A percentile compares a stretch with the other conserved stretches of the same genome.
Evolutionary conservation across 2,888 invertebrate genomes (phyloP).

Genomic region (Spilarctia lutea): DNA sequence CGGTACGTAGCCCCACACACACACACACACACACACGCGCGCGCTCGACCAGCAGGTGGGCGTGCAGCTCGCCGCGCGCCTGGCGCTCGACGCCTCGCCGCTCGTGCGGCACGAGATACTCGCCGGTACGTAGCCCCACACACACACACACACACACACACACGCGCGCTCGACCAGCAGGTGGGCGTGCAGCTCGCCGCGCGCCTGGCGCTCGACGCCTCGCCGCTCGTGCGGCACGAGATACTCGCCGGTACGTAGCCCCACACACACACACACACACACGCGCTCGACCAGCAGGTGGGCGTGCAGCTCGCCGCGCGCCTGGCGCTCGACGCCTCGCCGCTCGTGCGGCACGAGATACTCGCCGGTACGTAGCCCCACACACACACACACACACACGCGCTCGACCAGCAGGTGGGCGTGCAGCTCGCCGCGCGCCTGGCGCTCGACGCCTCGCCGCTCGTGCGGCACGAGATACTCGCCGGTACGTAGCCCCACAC

Average conservation of each 20-base stretch:
- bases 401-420: constrained; percentile 97
- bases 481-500: constrained; percentile 85
- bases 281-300: constrained; percentile 96
- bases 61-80: constrained; percentile 93
- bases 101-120: constrained; percentile 95
- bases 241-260: constrained; percentile 90
- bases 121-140: constrained; percentile 85
- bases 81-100: constrained; percentile 93
- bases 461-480: constrained; percentile 95
- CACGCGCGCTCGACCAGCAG: constrained; percentile 96
- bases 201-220: constrained; percentile 92
- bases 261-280: too few relatives aligned
- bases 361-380: constrained; percentile 88
- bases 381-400: constrained; percentile 71
- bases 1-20: constrained; percentile 75
- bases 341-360: constrained; percentile 95
- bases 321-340: constrained; percentile 93
- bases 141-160: too few relatives aligned
- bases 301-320: constrained; percentile 94
- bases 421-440: constrained; percentile 93
- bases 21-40: constrained; percentile 26
- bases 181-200: constrained; percentile 95
- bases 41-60: constrained; percentile 97
- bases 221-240: constrained; percentile 95
- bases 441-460: constrained; percentile 93